Evolutionary conservation across 1,140 invertebrate species (phyloP), one percentile per base, ranked within the genome.

Genomic region (Lutraria rhynchaena): DNA sequence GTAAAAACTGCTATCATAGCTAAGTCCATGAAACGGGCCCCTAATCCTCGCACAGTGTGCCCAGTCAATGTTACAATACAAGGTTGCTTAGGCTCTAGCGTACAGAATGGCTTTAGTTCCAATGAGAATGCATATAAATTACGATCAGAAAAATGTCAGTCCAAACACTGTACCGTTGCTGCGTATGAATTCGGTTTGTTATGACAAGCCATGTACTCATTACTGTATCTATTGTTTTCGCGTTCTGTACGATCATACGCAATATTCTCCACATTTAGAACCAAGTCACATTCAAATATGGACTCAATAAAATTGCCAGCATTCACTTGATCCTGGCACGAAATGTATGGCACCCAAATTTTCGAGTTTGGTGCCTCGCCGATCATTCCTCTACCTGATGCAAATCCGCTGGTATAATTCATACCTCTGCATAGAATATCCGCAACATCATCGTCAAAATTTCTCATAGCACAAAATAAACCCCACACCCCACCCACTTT

Each of bases 261-360:
- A 27, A 77, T 67, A n/a, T 77, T 55, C 55, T 65, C 60, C 9
- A 46, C 49, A 55, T 77, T 57, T 29, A 77, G 51, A 19, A 55
- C 63, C 4, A 77, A 15, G 5, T 51, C 44, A 77, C 75, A 77
- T 17, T 77, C 75, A 35, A 77, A 67, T 9, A 77, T 65, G 13
- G 69, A 57, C 3, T 55, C 33, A 41, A 41, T 15, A 7, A 41
- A 7, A 15, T 31, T 17, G 13, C 27, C 55, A 15, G 29, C 55
- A 0, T 53, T 31, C 1, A 29, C 75, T 13, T 46, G 35, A 1
- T 57, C 63, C 4, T 22, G 29, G 41, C 75, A 77, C 13, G 44
- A 77, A 11, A 77, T 67, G 33, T 77, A 77, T 27, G 75, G 75
- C 5, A 77, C 60, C 75, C 75, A 77, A n/a, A 77, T 58, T 55